Percentiles rank a stretch among this genome's conserved stretches.
These are phyloP conservation scores for Pelodiscus sinensis DNA, from an alignment of 2,113 vertebrate genomes.

Conservation along the genomic window DNA sequence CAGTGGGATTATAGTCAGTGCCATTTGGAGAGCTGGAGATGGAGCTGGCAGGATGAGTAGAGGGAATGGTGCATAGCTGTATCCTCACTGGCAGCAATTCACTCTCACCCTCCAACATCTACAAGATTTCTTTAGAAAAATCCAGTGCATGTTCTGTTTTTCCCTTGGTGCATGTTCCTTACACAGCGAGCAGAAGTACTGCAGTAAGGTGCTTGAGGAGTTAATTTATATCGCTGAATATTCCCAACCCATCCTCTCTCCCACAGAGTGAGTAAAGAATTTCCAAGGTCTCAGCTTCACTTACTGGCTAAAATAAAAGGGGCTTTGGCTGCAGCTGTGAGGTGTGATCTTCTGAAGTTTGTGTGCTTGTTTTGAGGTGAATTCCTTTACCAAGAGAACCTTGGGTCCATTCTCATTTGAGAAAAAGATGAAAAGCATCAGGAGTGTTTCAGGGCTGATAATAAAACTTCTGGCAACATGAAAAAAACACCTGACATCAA, in stretches of 20 bases:
- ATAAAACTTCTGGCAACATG: neutral
- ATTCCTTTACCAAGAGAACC: neutral
- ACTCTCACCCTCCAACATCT: neutral
- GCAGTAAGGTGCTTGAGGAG: neutral
- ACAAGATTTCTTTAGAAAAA: neutral
- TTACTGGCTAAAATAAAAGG: neutral
- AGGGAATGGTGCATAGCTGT: neutral
- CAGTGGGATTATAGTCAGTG: neutral
- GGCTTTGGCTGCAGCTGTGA: neutral
- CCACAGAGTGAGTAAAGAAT: neutral
- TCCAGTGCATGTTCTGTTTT: rapidly evolving
- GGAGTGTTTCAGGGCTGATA: neutral
- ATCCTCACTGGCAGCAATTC: neutral
- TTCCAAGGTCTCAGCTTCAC: neutral
- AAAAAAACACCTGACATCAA: neutral
- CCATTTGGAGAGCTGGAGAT: neutral
- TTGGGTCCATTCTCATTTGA: neutral
- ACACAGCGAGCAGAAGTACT: rapidly evolving
- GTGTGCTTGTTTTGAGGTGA: neutral
- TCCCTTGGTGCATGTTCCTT: neutral
- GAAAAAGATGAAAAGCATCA: neutral
- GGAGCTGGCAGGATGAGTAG: neutral
- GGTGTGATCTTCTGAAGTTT: neutral
- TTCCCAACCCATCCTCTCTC: neutral
- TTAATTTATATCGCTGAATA: neutral